Conservation (phyloP, 2,888 invertebrate genomes). For the Phoenoteleia sp. region DNA sequence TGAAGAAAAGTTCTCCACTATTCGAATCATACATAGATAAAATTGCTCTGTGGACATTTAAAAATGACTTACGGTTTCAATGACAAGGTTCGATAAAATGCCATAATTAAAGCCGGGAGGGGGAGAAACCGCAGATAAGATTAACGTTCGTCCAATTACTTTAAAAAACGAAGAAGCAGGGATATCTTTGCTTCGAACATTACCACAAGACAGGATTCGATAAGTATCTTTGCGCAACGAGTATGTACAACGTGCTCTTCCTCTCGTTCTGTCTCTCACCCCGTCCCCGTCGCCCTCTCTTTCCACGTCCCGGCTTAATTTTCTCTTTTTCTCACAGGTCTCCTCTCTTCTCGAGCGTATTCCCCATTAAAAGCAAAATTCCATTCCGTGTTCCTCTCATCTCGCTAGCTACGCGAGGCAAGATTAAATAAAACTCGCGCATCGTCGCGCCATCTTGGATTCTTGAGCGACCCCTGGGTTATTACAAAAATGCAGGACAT, state of each 20-base stretch:
- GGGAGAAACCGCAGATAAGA: conserved; percentile 60
- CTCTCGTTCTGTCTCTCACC: conserved; percentile 62
- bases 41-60: conserved; percentile 65
- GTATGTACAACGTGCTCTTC: conserved; percentile 69
- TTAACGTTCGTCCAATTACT: conserved; percentile 72
- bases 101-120: conserved; percentile 67
- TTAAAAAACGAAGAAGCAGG: conserved; percentile 65
- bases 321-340: conserved; percentile 66
- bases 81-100: conserved; percentile 71
- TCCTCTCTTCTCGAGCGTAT: conserved; percentile 76
- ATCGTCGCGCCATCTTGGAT: conserved; percentile 84
- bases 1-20: conserved; percentile 49
- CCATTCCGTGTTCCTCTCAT: conserved; percentile 82
- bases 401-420: conserved; percentile 74
- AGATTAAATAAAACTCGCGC: conserved; percentile 82
- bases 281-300: conserved; percentile 41
- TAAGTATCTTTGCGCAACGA: conserved; percentile 75
- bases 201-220: conserved; percentile 78
- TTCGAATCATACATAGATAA: conserved; percentile 50
- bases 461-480: conserved; percentile 84
- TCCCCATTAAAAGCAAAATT: conserved; percentile 86
- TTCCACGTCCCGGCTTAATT: conserved; percentile 57
- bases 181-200: conserved; percentile 72
- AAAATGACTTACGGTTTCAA: conserved; percentile 67
- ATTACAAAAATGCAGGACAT: conserved; percentile 81